phyloP scores from a whole-genome alignment of 2,888 invertebrate genomes.

The Glomeris marginata region DNA sequence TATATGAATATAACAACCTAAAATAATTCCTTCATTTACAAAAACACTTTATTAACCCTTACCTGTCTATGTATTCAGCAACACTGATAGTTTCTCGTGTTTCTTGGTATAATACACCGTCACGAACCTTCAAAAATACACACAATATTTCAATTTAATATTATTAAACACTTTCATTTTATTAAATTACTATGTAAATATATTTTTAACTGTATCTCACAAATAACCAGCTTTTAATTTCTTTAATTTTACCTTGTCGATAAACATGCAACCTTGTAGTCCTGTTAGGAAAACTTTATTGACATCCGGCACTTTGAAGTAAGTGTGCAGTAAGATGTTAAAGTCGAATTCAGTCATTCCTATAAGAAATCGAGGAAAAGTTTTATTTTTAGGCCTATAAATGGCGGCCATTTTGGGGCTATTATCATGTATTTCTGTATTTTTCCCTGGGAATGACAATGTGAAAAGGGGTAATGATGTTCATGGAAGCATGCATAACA shows the following conservation, averaged over 20 bases:
- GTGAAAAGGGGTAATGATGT: no score
- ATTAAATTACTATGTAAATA: neutral
- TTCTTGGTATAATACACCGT: constrained; percentile 74
- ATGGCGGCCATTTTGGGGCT: no score
- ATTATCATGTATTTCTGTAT: no score
- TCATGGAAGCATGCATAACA: no score
- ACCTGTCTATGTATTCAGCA: constrained; percentile 72
- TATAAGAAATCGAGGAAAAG: no score
- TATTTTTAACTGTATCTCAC: no score
- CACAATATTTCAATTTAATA: neutral
- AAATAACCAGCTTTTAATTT: neutral
- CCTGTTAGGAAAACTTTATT: constrained; percentile 81
- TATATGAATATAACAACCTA: neutral
- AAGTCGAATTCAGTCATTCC: constrained; percentile 37
- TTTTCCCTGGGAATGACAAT: no score
- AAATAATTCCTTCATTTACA: neutral
- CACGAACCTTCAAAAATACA: constrained; percentile 73
- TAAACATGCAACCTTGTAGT: constrained; percentile 74
- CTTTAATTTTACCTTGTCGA: constrained; percentile 48
- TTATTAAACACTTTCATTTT: neutral
- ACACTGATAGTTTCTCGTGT: constrained; percentile 78
- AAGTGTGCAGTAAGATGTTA: constrained; percentile 83
- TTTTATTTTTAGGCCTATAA: no score
- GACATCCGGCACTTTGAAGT: constrained; percentile 91
- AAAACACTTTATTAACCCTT: constrained; percentile 1